Evolutionary conservation across 2,113 vertebrate species (phyloP).

Genomic region (Acrocephalus arundinaceus): DNA sequence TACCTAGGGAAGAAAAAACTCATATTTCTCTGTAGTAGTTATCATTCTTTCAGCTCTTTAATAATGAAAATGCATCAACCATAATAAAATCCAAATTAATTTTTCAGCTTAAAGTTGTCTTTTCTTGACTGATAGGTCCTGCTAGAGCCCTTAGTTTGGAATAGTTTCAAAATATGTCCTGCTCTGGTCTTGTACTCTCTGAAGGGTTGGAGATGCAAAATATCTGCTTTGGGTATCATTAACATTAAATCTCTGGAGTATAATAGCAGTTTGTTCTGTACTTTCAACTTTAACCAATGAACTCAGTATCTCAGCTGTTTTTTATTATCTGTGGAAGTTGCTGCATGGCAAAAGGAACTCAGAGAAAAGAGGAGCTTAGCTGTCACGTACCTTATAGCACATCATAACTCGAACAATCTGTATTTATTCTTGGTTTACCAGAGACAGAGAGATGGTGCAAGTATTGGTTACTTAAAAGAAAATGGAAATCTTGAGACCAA

Average conservation of each 20-base stretch:
- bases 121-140: background rate
- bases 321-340: constrained; percentile 24
- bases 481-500: background rate
- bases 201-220: background rate
- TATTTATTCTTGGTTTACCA: background rate
- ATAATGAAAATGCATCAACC: background rate
- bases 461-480: background rate
- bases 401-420: background rate
- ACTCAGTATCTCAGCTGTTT: constrained; percentile 22
- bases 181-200: background rate
- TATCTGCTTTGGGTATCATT: constrained; percentile 16
- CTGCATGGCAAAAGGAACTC: background rate
- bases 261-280: background rate
- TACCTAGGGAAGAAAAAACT: background rate
- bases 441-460: background rate
- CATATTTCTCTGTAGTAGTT: background rate
- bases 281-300: constrained; percentile 18
- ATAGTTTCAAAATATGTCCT: background rate
- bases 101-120: background rate
- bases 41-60: background rate
- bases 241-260: background rate
- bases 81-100: background rate
- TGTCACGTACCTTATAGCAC: background rate
- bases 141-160: background rate
- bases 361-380: background rate